Conservation (phyloP, 2,113 vertebrate genomes). For the Urocitellus parryii region DNA sequence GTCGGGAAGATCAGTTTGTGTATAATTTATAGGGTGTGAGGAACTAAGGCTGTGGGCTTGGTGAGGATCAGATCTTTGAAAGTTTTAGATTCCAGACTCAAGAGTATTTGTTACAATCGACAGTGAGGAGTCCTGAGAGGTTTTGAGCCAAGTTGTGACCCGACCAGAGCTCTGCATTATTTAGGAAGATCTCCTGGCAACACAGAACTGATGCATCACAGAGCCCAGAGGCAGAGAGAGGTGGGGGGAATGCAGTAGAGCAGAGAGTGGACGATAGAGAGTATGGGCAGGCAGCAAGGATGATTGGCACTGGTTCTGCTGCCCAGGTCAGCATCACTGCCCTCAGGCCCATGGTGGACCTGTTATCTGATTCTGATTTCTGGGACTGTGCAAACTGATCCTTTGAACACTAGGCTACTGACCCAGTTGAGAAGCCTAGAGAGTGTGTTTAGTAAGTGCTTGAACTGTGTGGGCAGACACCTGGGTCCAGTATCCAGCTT, state of each 20-base stretch:
- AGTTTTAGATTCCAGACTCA: neutral
- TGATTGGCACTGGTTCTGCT: accelerated
- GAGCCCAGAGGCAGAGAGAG: neutral
- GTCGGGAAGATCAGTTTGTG: neutral
- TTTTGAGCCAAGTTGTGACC: slow-evolving; percentile 41
- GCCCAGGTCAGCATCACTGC: neutral
- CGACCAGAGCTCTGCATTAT: slow-evolving; percentile 60
- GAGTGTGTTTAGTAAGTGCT: slow-evolving; percentile 1
- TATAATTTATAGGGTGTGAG: neutral
- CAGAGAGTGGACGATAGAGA: neutral
- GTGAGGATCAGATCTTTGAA: neutral
- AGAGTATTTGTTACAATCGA: neutral
- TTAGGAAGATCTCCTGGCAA: slow-evolving; percentile 63
- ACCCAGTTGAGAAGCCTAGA: neutral
- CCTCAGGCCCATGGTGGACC: neutral
- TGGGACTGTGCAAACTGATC: slow-evolving; percentile 35
- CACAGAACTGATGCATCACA: neutral
- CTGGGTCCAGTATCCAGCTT: slow-evolving; percentile 48
- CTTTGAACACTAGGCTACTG: slow-evolving; percentile 65
- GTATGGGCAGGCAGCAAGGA: accelerated
- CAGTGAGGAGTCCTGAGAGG: slow-evolving; percentile 22
- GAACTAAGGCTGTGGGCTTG: neutral
- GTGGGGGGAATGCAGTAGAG: neutral
- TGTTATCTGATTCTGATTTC: slow-evolving; percentile 40
- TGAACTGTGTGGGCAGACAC: neutral